These are phyloP conservation scores for Drosophila meridionalis DNA, from an alignment of 2,888 invertebrate genomes.

Conservation along the genomic window DNA sequence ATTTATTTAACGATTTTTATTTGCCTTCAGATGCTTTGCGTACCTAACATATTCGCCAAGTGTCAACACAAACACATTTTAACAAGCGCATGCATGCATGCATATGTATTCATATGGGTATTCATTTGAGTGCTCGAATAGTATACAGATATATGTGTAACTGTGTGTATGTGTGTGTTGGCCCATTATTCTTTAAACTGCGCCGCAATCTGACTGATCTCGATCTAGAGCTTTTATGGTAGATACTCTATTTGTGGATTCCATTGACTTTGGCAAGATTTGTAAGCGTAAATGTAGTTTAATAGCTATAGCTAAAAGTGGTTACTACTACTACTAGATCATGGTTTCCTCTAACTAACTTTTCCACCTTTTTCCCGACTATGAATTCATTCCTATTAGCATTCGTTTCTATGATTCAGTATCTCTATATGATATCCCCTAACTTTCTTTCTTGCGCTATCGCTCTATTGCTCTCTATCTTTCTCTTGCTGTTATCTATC, in stretches of 20 bases:
- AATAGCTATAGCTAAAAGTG: not conserved
- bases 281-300: not conserved
- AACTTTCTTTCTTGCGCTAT: too few species aligned
- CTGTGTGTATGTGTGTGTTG: slow-evolving; percentile 31
- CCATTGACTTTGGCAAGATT: slow-evolving; percentile 4
- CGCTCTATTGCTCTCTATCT: too few species aligned
- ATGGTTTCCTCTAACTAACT: too few species aligned
- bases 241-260: slow-evolving; percentile 27
- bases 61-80: slow-evolving; percentile 60
- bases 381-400: not conserved
- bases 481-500: too few species aligned
- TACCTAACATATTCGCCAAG: slow-evolving; percentile 58
- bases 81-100: slow-evolving; percentile 14
- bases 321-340: too few species aligned
- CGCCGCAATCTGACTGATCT: slow-evolving; percentile 71
- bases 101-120: slow-evolving; percentile 27
- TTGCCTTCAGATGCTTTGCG: slow-evolving; percentile 44
- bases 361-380: not conserved
- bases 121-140: slow-evolving; percentile 13
- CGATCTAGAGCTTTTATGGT: slow-evolving; percentile 46
- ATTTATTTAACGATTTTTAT: slow-evolving; percentile 42
- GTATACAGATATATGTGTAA: slow-evolving; percentile 25
- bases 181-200: slow-evolving; percentile 76
- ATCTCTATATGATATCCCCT: too few species aligned
- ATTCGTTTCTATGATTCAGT: too few species aligned